Base-by-base conservation (phyloP, 1,140 invertebrate species). In the Spodoptera frugiperda region DNA sequence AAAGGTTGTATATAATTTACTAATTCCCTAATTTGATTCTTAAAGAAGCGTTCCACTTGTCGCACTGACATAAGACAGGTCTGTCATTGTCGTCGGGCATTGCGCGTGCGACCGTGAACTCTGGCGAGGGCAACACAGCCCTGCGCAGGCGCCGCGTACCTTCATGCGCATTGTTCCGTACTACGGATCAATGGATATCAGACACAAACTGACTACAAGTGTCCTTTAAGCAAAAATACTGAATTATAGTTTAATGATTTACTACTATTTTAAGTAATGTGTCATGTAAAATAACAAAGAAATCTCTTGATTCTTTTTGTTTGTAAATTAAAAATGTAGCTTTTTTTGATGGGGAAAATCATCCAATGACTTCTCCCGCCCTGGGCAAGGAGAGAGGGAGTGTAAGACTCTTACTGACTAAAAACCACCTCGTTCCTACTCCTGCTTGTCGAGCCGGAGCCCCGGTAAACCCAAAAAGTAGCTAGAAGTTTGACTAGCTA, bases 71-170 rank as follows among this genome's bases (percentile, higher is more conserved):
- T 39, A 39, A 39, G 71, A 73, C 71, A 49, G 55, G 70, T 73
- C 21, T 59, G 39, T 8, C 53, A 72, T 54, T 53, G 68, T 46
- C 53, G 14, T 30, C 44, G 63, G 71, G 71, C 71, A 48, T 14
- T 71, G 68, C 49, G 67, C 70, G 70, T 46, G 55, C 71, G 71
- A 59, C 71, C 71, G 71, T 73, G 71, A 73, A 73, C 71, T 59
- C 70, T 21, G 19, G 54, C 71, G 71, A 73, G 71, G 71, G 71
- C 71, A 73, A 3, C 19, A 21, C 55, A 61, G 71, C 55, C 71
- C 71, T 73, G 71, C 70, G 70, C 71, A 21, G 39, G 55, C 55
- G 71, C 55, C 3, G 15, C 68, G 68, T 54, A 53, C 51, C 15
- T 48, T 48, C 17, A 49, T 73, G 39, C 21, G 33, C 53, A 57